These are phyloP conservation scores for Drosophila bunnanda DNA, from an alignment of 2,888 invertebrate species.

Conservation along the genomic window DNA sequence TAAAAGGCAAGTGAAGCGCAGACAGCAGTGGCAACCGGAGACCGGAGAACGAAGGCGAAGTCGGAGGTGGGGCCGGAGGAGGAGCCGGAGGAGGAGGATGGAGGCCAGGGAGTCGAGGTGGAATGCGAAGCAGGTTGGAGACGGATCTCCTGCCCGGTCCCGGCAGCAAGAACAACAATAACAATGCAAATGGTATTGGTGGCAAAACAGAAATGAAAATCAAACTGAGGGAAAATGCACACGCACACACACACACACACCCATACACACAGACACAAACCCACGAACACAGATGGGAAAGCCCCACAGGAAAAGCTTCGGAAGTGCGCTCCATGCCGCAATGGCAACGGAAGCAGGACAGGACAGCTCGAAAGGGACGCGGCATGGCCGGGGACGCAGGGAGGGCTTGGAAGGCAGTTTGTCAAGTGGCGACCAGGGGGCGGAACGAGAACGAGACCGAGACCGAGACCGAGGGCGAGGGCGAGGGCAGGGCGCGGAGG, in stretches of 20 bases:
- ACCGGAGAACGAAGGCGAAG: conserved; percentile 42
- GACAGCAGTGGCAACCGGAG: conserved; percentile 43
- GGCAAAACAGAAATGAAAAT: conserved; percentile 72
- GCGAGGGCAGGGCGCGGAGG: conserved; percentile 14
- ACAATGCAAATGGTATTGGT: conserved; percentile 68
- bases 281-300: conserved; percentile 41
- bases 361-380: conserved; percentile 22
- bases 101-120: conserved; percentile 19
- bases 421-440: conserved; percentile 36
- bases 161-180: conserved; percentile 48
- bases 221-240: conserved; percentile 61
- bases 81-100: no score
- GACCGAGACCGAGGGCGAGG: background rate
- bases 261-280: conserved; percentile 27
- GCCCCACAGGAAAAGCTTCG: conserved; percentile 69
- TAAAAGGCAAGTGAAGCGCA: conserved; percentile 61
- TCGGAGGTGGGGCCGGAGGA: conserved; percentile 39
- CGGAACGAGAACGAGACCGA: background rate
- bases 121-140: conserved; percentile 29
- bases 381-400: background rate
- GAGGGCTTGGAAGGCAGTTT: conserved; percentile 36
- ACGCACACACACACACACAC: conserved; percentile 21
- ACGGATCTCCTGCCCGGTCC: conserved; percentile 34
- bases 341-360: conserved; percentile 49
- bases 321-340: conserved; percentile 73